Evolutionary conservation across 2,797 vertebrate species (phyloP).

Genomic region (Leontocebus nigricollis): DNA sequence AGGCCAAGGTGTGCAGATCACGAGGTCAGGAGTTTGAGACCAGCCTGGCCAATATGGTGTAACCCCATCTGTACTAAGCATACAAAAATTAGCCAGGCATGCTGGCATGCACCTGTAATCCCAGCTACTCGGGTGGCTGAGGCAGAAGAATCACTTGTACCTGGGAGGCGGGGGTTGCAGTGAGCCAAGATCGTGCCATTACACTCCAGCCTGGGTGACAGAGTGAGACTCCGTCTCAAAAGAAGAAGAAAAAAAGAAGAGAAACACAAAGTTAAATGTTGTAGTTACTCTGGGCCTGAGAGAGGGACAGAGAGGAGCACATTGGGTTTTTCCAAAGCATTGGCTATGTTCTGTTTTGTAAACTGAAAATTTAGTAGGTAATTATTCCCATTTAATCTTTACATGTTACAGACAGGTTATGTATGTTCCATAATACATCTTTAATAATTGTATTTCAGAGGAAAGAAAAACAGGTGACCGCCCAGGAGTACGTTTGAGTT

Average conservation of each 20-base stretch:
- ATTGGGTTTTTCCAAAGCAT: not conserved
- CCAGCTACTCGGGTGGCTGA: too few relatives aligned
- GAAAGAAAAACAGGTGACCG: not conserved
- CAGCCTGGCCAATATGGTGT: too few relatives aligned
- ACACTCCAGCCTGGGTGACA: too few relatives aligned
- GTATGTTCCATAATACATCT: not conserved
- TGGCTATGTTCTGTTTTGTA: not conserved
- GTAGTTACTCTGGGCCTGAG: not conserved
- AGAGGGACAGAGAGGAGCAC: not conserved
- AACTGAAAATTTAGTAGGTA: not conserved
- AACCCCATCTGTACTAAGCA: too few relatives aligned
- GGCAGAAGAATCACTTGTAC: too few relatives aligned
- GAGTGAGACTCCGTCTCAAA: too few relatives aligned
- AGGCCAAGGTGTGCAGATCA: too few relatives aligned
- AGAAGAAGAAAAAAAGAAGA: not conserved
- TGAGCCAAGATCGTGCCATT: too few relatives aligned
- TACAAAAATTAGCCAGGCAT: too few relatives aligned
- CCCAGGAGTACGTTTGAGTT: conserved; percentile 4
- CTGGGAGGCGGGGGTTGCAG: too few relatives aligned
- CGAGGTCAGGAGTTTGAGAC: too few relatives aligned
- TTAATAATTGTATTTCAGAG: not conserved
- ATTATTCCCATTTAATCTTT: not conserved
- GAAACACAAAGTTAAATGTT: not conserved
- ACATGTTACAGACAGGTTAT: not conserved
- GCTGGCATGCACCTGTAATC: too few relatives aligned